Conservation (phyloP, 2,797 vertebrate species). For the Cyprinodon diabolis region DNA sequence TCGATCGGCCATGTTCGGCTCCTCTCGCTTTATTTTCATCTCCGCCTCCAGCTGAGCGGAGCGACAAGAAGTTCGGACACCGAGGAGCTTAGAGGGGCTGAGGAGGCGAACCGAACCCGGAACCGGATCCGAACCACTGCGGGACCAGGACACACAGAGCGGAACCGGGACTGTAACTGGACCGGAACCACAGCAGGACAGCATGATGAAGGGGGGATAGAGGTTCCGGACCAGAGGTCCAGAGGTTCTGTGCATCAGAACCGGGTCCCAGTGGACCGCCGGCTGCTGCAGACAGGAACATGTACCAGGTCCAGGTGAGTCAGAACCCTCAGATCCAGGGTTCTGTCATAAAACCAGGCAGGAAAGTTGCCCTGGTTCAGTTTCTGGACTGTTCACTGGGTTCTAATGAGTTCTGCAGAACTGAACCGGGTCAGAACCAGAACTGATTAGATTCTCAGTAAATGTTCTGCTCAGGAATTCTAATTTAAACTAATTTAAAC, state of each 20-base stretch:
- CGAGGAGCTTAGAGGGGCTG: background rate
- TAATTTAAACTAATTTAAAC: no score
- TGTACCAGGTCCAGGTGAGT: slow-evolving; percentile 41
- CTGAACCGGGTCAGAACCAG: background rate
- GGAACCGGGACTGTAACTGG: background rate
- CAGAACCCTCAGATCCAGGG: background rate
- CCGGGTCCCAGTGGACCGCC: slow-evolving; percentile 6
- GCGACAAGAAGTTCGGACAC: slow-evolving; percentile 28
- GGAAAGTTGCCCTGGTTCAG: background rate
- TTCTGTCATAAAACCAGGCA: background rate
- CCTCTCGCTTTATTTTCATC: slow-evolving; percentile 36
- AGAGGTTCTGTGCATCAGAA: background rate
- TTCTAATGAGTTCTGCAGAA: no score
- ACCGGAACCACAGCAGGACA: slow-evolving; percentile 9
- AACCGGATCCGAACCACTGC: slow-evolving; percentile 10
- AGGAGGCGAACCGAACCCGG: background rate
- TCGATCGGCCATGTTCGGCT: background rate
- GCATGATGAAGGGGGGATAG: no score
- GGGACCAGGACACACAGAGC: background rate
- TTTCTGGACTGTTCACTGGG: background rate
- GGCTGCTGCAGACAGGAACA: slow-evolving; percentile 10
- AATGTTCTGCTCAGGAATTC: no score
- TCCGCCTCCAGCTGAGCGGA: slow-evolving; percentile 31
- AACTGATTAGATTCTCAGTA: background rate
- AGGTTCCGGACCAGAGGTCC: background rate